Evolutionary conservation across 1,140 invertebrate species (phyloP).

Genomic region (Hylyphantes graminicola): DNA sequence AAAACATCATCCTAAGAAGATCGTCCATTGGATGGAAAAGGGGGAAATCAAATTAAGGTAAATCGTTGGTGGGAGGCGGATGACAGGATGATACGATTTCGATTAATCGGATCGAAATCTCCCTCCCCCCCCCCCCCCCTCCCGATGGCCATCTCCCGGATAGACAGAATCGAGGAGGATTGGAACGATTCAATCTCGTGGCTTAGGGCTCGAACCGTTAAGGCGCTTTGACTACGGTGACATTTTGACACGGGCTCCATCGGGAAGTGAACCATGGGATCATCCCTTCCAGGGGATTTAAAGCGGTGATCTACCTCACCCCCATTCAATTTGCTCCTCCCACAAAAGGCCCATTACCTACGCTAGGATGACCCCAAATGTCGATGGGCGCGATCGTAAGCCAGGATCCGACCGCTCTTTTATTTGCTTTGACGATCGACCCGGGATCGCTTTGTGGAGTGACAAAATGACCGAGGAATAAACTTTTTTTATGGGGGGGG

Average conservation of each 20-base stretch:
- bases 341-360: conserved; percentile 56
- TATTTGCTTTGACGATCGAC: conserved; percentile 35
- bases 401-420: conserved; percentile 53
- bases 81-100: conserved; percentile 60
- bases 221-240: conserved; percentile 58
- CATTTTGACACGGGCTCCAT: conserved; percentile 56
- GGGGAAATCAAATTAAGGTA: conserved; percentile 58
- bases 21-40: background rate
- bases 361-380: conserved; percentile 52
- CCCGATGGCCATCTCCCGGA: conserved; percentile 26
- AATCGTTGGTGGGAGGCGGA: conserved; percentile 44
- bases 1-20: background rate
- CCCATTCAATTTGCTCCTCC: background rate
- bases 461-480: conserved; percentile 13
- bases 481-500: too few relatives aligned
- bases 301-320: conserved; percentile 9
- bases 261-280: conserved; percentile 57
- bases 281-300: conserved; percentile 44
- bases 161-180: background rate
- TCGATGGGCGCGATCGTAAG: conserved; percentile 34
- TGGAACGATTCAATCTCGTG: conserved; percentile 40
- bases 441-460: conserved; percentile 19
- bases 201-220: conserved; percentile 47
- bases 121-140: background rate
- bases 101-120: conserved; percentile 60